Percentiles rank a stretch among this genome's conserved stretches.
These are phyloP conservation scores for Nemotelus pantherinus DNA, from an alignment of 2,888 invertebrate genomes.

Conservation along the genomic window DNA sequence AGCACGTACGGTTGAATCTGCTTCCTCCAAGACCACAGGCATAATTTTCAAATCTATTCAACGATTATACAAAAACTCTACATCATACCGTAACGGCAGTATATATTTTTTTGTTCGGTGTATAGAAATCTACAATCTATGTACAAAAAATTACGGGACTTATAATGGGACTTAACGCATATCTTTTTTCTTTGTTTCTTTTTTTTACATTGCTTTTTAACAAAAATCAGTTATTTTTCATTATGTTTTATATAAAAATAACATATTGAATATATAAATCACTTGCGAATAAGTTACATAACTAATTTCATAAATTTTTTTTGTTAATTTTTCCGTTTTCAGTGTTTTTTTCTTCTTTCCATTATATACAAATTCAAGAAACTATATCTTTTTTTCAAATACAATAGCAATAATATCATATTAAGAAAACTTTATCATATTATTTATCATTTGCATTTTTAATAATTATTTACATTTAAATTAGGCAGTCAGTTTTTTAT, in stretches of 20 bases:
- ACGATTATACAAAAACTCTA: too few relatives aligned
- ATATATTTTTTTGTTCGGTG: too few relatives aligned
- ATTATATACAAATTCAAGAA: conserved; percentile 36
- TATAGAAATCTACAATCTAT: too few relatives aligned
- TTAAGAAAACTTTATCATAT: conserved; percentile 3
- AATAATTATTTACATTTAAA: conserved; percentile 35
- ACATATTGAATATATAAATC: conserved; percentile 26
- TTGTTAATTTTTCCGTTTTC: neutral
- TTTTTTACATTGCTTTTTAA: conserved; percentile 40
- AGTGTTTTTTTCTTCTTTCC: neutral
- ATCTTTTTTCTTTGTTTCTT: conserved; percentile 13
- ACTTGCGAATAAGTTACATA: conserved; percentile 18
- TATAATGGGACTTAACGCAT: neutral
- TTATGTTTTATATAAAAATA: conserved; percentile 17
- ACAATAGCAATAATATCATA: conserved; percentile 37
- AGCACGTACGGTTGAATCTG: too few relatives aligned
- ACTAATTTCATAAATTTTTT: conserved; percentile 8
- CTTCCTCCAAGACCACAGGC: too few relatives aligned
- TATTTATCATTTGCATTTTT: neutral
- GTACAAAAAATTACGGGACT: neutral
- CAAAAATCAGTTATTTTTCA: conserved; percentile 21
- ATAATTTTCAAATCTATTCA: too few relatives aligned
- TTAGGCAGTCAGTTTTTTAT: conserved; percentile 42
- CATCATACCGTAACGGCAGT: too few relatives aligned
- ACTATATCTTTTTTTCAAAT: conserved; percentile 19